Evolutionary conservation across 2,797 vertebrate genomes (phyloP).

Genomic region (Hirundo rustica): DNA sequence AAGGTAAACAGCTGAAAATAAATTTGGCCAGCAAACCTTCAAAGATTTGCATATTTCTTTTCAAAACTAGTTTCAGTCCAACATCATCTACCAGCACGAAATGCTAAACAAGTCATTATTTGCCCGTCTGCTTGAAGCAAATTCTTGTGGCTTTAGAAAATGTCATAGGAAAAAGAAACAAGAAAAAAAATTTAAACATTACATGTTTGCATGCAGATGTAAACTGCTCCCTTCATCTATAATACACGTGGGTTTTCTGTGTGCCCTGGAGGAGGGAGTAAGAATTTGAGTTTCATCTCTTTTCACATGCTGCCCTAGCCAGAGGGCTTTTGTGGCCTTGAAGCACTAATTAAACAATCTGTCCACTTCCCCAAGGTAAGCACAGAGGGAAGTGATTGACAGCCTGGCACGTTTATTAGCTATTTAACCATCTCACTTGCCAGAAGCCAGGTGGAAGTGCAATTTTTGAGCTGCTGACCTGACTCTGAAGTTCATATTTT

Average conservation of each 20-base stretch:
- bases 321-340: constrained; percentile 18
- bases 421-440: background rate
- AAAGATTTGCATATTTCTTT: background rate
- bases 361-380: background rate
- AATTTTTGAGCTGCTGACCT: background rate
- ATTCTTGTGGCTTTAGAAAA: background rate
- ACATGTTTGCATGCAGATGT: background rate
- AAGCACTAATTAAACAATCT: constrained; percentile 34
- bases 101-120: background rate
- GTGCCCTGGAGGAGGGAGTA: background rate
- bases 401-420: background rate
- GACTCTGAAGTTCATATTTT: background rate
- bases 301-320: background rate
- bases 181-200: background rate
- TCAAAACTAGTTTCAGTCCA: background rate
- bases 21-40: background rate
- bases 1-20: background rate
- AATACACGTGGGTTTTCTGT: background rate
- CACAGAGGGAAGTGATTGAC: background rate
- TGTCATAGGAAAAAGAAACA: background rate
- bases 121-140: background rate
- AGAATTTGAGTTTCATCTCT: background rate
- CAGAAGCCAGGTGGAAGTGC: background rate
- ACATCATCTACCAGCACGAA: background rate
- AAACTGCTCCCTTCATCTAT: background rate